Evolutionary conservation across 2,797 vertebrate genomes (phyloP), one percentile per base, ranked within the genome.

Genomic region (Rhyacichthys aspro): DNA sequence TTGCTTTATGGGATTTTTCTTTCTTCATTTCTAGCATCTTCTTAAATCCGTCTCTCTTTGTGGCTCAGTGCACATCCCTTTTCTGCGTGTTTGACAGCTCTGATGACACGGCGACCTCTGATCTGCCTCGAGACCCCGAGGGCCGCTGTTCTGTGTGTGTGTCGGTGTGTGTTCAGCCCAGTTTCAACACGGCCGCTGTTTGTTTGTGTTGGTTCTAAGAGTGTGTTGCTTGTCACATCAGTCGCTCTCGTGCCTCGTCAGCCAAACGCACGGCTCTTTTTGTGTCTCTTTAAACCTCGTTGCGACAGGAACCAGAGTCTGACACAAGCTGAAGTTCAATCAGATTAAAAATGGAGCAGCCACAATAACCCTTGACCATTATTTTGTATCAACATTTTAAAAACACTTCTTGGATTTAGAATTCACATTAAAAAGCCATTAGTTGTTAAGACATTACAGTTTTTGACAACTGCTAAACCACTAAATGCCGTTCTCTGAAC

Each of bases 31-130:
- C 12, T 23, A 1, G 34, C 46, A 14, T 54, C 54, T 69, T 23
- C 23, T 15, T 23, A 34, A 38, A 32, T 16, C 28, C 18, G 11
- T 11, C 41, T 16, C 11, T 17, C 17, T 59, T 39, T 54, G 0
- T 52, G 28, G 15, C 68, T 48, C 44, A 44, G 42, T 72, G 66
- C 72, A 75, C 57, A 79, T 82, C 73, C 72, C 46, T 62, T 63
- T 56, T 61, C 45, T 32, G 43, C 7, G 15, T 17, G 47, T 76
- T 74, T 85, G 85, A 86, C 73, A 72, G 70, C 65, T 79, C 53
- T 70, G 83, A 81, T 83, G 83, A 86, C 76, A 55, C 62, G 39
- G 74, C 72, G 63, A 79, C 74, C 75, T 78, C 59, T 78, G 75
- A 76, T 81, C 56, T 62, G 53, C 69, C 73, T 63, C 19, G 0